Evolutionary conservation across 2,113 vertebrate genomes (phyloP).

Genomic region (Microtus montanus): DNA sequence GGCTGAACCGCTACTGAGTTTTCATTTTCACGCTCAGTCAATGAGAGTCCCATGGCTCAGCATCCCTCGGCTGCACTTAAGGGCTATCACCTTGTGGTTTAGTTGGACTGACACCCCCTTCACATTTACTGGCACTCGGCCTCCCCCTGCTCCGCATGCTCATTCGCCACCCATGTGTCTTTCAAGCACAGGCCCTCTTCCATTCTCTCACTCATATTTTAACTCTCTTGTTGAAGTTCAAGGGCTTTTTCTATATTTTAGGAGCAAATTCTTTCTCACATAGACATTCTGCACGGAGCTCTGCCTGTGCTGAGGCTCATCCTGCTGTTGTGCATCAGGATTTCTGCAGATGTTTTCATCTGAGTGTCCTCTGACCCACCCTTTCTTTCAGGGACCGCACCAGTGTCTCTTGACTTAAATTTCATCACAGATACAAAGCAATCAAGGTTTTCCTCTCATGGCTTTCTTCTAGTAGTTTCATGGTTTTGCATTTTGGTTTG

Average conservation of each 20-base stretch:
- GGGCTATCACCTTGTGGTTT: neutral
- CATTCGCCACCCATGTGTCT: neutral
- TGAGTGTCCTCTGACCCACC: neutral
- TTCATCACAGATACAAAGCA: neutral
- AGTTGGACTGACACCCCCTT: neutral
- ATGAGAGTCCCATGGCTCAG: neutral
- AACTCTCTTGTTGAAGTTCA: neutral
- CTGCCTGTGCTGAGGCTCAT: fast-evolving
- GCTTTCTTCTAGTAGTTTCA: neutral
- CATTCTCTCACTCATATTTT: neutral
- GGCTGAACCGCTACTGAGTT: neutral
- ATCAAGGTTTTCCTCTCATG: neutral
- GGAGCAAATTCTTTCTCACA: too few species aligned
- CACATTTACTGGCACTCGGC: neutral
- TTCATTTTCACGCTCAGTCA: neutral
- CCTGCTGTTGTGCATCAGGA: neutral
- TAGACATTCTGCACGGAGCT: neutral
- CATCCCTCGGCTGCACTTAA: neutral
- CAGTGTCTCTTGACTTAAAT: neutral
- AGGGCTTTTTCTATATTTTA: neutral
- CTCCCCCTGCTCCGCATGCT: fast-evolving
- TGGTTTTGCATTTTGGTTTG: neutral
- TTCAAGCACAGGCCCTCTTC: neutral
- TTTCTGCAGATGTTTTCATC: too few species aligned
- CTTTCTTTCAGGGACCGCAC: neutral